A percentile compares a stretch with the other conserved stretches of the same genome.
phyloP scores from a whole-genome alignment of 2,113 vertebrate species.

The Tinamus guttatus region DNA sequence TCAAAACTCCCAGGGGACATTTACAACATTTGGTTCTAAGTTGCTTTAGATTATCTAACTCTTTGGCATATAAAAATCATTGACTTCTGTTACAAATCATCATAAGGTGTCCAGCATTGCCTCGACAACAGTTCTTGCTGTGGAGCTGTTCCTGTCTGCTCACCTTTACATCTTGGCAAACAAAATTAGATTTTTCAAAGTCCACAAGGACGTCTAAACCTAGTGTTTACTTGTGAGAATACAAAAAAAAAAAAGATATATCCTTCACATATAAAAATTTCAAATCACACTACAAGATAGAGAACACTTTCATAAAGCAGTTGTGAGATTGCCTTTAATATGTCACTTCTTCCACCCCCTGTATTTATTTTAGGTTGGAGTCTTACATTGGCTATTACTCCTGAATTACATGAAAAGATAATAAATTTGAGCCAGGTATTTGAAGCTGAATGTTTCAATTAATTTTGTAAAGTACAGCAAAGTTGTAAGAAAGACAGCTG shows the following conservation, averaged over 20 bases:
- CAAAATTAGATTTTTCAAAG: background rate
- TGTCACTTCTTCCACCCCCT: background rate
- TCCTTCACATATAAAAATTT: background rate
- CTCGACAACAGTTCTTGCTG: background rate
- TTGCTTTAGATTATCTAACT: background rate
- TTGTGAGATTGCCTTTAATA: background rate
- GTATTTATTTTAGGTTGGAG: background rate
- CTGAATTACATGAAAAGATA: background rate
- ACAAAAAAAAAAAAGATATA: background rate
- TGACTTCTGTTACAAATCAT: background rate
- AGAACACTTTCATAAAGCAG: background rate
- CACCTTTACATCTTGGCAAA: background rate
- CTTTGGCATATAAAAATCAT: background rate
- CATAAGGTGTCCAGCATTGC: background rate
- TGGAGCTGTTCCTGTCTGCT: background rate
- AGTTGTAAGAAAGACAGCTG: background rate
- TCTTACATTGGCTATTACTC: background rate
- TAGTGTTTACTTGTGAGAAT: background rate
- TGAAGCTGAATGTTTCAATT: background rate
- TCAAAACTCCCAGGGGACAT: background rate
- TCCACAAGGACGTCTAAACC: background rate
- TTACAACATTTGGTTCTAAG: background rate
- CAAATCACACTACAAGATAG: background rate
- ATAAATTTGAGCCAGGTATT: background rate
- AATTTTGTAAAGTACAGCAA: background rate